phyloP scores from a whole-genome alignment of 2,113 vertebrate species.

The Ploceus nigricollis region DNA sequence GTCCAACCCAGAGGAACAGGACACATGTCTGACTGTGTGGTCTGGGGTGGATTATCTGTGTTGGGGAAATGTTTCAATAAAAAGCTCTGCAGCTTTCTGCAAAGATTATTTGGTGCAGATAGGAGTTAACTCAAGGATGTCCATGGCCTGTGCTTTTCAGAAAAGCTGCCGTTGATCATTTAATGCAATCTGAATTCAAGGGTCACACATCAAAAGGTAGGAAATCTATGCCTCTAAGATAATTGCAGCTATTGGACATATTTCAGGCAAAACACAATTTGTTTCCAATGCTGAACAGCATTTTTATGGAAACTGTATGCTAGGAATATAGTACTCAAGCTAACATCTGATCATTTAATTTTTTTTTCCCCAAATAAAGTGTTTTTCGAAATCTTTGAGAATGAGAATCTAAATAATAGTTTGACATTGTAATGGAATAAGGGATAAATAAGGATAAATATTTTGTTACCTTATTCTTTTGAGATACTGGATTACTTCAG shows the following conservation, averaged over 20 bases:
- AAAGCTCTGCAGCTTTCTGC: not conserved
- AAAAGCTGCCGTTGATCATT: not conserved
- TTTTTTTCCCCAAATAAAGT: not conserved
- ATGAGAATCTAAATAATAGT: not conserved
- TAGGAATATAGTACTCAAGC: not conserved
- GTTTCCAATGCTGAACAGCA: not conserved
- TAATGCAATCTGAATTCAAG: not conserved
- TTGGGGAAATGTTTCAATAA: not conserved
- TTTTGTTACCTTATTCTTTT: not conserved
- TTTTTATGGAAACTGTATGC: not conserved
- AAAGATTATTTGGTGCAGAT: not conserved
- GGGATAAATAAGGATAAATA: not conserved
- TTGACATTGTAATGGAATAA: not conserved
- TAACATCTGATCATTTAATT: not conserved
- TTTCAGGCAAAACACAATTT: not conserved
- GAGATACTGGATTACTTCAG: not conserved
- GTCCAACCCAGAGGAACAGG: not conserved
- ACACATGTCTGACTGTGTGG: not conserved
- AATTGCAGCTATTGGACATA: not conserved
- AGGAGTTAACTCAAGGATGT: not conserved
- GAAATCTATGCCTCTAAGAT: not conserved
- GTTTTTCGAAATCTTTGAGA: not conserved
- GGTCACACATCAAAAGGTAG: not conserved
- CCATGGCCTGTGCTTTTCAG: not conserved
- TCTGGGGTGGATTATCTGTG: not conserved